Evolutionary conservation across 2,797 vertebrate genomes (phyloP).

Genomic region (Falco naumanni): DNA sequence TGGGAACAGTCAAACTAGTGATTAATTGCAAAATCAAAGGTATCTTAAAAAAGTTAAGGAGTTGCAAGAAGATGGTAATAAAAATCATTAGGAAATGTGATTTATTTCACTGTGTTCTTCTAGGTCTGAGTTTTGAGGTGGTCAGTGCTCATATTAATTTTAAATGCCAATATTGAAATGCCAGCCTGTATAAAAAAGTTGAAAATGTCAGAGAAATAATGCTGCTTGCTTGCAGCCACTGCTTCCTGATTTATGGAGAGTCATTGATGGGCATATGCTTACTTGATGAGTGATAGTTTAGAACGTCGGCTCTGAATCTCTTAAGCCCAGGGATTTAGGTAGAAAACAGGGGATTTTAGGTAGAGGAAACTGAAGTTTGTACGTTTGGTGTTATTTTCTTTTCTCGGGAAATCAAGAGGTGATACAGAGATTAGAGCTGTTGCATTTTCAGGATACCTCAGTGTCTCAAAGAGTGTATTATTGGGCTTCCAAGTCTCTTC

Average conservation of each 20-base stretch:
- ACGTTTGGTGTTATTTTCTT: not conserved
- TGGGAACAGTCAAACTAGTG: constrained; percentile 18
- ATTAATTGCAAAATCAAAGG: constrained; percentile 46
- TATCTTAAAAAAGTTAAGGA: constrained; percentile 10
- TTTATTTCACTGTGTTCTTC: not conserved
- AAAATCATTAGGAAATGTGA: not conserved
- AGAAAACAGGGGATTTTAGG: not conserved
- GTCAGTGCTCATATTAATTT: not conserved
- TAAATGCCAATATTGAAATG: not conserved
- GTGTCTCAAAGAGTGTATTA: not conserved
- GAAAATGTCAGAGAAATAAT: not conserved
- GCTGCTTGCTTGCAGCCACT: not conserved
- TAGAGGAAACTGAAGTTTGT: not conserved
- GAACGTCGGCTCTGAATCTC: not conserved
- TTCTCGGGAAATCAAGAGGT: not conserved
- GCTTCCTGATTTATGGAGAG: not conserved
- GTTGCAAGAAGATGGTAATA: not conserved
- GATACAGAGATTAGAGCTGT: not conserved
- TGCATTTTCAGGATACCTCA: not conserved
- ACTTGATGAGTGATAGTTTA: not conserved
- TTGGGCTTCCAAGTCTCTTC: not conserved
- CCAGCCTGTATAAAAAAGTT: not conserved
- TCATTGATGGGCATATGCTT: not conserved
- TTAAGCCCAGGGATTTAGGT: not conserved
- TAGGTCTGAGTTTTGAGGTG: not conserved